phyloP scores from a whole-genome alignment of 92 coral and sea anemone species.

The Meandrina meandrites region DNA sequence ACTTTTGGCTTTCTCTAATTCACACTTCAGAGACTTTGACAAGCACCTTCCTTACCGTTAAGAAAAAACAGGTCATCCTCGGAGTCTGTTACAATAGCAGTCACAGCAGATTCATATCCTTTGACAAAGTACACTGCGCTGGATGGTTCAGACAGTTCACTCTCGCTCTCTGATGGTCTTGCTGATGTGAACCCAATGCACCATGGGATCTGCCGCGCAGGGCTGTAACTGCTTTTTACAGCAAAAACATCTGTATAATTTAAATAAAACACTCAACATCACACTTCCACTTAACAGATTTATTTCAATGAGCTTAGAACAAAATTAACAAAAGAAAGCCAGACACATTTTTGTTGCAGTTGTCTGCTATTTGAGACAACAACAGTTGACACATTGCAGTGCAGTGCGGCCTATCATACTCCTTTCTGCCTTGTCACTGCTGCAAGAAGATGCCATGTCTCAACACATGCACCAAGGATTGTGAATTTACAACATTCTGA shows the following conservation, averaged over 20 bases:
- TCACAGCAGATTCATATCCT: conserved; percentile 85
- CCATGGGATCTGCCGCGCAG: conserved; percentile 39
- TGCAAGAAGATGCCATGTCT: too few species aligned
- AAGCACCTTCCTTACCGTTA: conserved; percentile 59
- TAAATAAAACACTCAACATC: not conserved
- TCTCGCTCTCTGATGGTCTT: conserved; percentile 67
- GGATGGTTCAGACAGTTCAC: conserved; percentile 72
- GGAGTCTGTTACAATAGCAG: conserved; percentile 87
- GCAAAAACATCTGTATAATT: conserved; percentile 49
- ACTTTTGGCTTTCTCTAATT: not conserved
- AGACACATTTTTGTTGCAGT: not conserved
- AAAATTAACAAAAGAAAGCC: not conserved
- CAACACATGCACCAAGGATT: too few species aligned
- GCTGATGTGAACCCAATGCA: conserved; percentile 38
- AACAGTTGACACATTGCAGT: not conserved
- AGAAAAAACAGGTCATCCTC: conserved; percentile 90
- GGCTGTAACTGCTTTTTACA: conserved; percentile 21
- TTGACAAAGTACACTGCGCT: conserved; percentile 47
- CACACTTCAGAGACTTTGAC: not conserved
- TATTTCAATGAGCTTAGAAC: not conserved
- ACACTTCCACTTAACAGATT: not conserved
- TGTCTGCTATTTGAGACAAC: not conserved
- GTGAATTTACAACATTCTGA: too few species aligned
- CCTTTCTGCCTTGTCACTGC: too few species aligned
- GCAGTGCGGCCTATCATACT: not conserved